These are phyloP conservation scores for Palythoa caribaeorum DNA, from an alignment of 92 coral and sea anemone species.

Conservation along the genomic window DNA sequence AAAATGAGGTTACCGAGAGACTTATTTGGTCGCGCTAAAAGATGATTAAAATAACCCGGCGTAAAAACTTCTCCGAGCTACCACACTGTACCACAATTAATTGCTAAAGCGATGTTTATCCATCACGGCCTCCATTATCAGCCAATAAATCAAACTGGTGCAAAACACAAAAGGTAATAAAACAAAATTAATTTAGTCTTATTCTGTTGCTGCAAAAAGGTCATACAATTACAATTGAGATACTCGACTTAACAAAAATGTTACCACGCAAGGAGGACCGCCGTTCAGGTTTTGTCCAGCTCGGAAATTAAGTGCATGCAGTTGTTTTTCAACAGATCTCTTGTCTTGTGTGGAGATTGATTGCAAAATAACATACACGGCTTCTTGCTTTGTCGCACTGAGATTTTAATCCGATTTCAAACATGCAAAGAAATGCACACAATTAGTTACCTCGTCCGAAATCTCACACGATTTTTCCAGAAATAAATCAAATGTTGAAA, in stretches of 20 bases:
- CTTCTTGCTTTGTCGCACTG: background rate
- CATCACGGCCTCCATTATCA: background rate
- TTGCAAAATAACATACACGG: background rate
- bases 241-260: background rate
- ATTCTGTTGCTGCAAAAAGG: background rate
- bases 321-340: background rate
- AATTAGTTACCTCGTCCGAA: too few relatives aligned
- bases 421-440: too few relatives aligned
- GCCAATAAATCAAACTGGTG: background rate
- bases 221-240: background rate
- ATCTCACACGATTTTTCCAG: background rate
- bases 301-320: background rate
- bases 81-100: too few relatives aligned
- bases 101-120: background rate
- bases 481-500: background rate
- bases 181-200: background rate
- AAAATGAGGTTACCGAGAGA: background rate
- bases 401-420: too few relatives aligned
- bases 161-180: background rate
- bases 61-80: background rate
- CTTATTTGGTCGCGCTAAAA: background rate
- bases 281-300: background rate
- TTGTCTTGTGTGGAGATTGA: background rate
- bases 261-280: background rate
- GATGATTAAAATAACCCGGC: background rate